phyloP scores from a whole-genome alignment of 2,113 vertebrate genomes.

The Cheirogaleus medius region DNA sequence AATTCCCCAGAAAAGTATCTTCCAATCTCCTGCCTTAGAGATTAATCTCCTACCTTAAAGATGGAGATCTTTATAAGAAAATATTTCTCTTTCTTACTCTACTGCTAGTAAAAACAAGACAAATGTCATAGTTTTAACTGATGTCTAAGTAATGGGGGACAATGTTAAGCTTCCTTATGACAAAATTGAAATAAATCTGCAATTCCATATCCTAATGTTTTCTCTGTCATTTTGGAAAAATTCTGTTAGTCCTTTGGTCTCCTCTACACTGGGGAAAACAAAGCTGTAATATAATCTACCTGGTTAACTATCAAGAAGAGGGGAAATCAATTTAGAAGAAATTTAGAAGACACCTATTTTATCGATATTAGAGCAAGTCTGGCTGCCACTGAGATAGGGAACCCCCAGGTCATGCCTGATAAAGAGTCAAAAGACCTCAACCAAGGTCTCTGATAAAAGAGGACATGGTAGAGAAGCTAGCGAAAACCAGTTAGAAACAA shows the following conservation, averaged over 20 bases:
- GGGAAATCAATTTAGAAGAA: not conserved
- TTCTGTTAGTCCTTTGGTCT: not conserved
- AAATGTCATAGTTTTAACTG: not conserved
- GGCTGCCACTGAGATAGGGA: too few relatives aligned
- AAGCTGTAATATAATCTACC: conserved; percentile 16
- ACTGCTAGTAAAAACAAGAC: not conserved
- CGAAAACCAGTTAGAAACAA: too few relatives aligned
- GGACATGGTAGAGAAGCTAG: too few relatives aligned
- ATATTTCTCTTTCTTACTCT: too few relatives aligned
- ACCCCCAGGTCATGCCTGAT: too few relatives aligned
- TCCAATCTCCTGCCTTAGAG: not conserved
- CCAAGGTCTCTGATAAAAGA: too few relatives aligned
- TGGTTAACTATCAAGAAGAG: not conserved
- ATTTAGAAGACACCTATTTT: too few relatives aligned
- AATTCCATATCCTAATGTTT: conserved; percentile 27
- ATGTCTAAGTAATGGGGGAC: not conserved
- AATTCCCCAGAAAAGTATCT: not conserved
- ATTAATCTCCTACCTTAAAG: too few relatives aligned
- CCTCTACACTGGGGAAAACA: not conserved
- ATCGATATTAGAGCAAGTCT: too few relatives aligned
- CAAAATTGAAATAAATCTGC: conserved; percentile 45
- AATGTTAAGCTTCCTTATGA: conserved; percentile 6
- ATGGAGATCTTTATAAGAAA: too few relatives aligned
- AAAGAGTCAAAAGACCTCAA: too few relatives aligned
- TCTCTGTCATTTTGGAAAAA: not conserved